Conservation (phyloP, 2,113 vertebrate genomes). For the human region GRCh38 chr2:86717001-86717500, state of each 20-base stretch:
- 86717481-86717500: background rate
- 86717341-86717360: background rate
- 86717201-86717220: background rate
- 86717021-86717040: background rate
- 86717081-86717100: background rate
- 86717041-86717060: background rate
- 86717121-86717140: background rate
- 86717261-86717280: background rate
- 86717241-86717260: background rate
- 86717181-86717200: background rate
- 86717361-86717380: background rate
- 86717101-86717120: background rate
- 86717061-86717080: background rate
- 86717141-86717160: constrained; percentile 7
- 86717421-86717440: background rate
- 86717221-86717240: background rate
- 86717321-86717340: background rate
- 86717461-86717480: background rate
- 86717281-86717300: background rate
- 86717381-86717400: background rate
- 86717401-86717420: background rate
- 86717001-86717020: background rate
- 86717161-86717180: constrained; percentile 1
- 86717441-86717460: background rate
- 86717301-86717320: background rate